These are phyloP conservation scores for Gari tellinella DNA, from an alignment of 2,888 invertebrate species.

Conservation along the genomic window DNA sequence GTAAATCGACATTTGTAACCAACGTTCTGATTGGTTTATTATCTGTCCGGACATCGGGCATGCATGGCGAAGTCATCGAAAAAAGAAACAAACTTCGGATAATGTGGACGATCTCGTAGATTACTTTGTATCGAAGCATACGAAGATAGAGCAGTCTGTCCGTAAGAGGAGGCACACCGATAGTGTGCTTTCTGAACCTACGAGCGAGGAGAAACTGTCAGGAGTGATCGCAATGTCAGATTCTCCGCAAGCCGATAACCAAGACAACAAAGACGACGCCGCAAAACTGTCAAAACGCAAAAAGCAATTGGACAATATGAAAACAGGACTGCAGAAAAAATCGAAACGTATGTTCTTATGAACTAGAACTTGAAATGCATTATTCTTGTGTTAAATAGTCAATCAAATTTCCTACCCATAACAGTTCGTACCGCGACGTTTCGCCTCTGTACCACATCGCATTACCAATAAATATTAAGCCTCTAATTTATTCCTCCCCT, in stretches of 20 bases:
- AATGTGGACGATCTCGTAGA: not conserved
- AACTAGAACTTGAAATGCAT: not conserved
- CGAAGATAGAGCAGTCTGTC: conserved; percentile 74
- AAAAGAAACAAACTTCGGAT: not conserved
- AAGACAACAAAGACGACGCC: conserved; percentile 39
- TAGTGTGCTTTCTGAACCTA: conserved; percentile 65
- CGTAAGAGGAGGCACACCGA: conserved; percentile 77
- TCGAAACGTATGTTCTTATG: conserved; percentile 33
- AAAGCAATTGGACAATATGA: conserved; percentile 59
- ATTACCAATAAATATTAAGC: too few relatives aligned
- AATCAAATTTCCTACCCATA: not conserved
- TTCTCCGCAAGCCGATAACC: conserved; percentile 4
- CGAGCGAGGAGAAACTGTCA: conserved; percentile 26
- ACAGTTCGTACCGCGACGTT: not conserved
- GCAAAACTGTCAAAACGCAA: conserved; percentile 53
- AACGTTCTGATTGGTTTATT: conserved; percentile 10
- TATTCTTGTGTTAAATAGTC: not conserved
- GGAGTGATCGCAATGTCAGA: conserved; percentile 34
- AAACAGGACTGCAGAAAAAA: conserved; percentile 25
- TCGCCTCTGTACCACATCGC: too few relatives aligned
- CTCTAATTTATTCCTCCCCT: too few relatives aligned
- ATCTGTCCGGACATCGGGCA: conserved; percentile 2
- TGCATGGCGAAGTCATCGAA: conserved; percentile 15
- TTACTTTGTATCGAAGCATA: not conserved
- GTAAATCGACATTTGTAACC: conserved; percentile 10